Conservation (phyloP, 2,113 vertebrate species). For the Lanius collurio region DNA sequence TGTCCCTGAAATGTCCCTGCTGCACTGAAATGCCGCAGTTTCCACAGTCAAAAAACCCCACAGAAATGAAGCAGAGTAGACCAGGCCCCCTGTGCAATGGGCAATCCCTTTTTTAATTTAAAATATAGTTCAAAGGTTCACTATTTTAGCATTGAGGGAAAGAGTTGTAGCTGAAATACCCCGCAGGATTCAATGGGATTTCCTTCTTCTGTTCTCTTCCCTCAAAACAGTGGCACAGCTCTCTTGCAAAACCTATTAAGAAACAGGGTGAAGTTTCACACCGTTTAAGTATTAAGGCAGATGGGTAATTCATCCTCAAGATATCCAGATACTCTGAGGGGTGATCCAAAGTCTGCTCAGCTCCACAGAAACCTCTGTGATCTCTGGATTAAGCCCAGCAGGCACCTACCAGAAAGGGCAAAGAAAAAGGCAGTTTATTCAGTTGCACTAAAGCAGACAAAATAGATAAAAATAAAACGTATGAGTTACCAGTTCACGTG, state of each 20-base stretch:
- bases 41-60: not conserved
- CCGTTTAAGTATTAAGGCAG: slow-evolving; percentile 25
- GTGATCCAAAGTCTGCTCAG: slow-evolving; percentile 16
- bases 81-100: not conserved
- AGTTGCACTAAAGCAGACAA: slow-evolving; percentile 32
- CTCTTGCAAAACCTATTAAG: slow-evolving; percentile 17
- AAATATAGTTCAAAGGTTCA: not conserved
- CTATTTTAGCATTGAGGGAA: not conserved
- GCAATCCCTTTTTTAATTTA: slow-evolving; percentile 23
- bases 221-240: not conserved
- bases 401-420: not conserved
- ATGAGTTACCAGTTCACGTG: slow-evolving; percentile 50
- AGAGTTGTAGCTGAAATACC: not conserved
- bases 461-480: slow-evolving; percentile 47
- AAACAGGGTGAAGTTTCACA: not conserved
- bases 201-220: not conserved
- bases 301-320: slow-evolving; percentile 13
- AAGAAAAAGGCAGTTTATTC: slow-evolving; percentile 7
- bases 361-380: not conserved
- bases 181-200: not conserved
- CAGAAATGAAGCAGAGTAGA: not conserved
- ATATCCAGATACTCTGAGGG: not conserved
- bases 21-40: not conserved
- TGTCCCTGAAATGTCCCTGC: not conserved
- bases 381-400: slow-evolving; percentile 5